Conservation (phyloP, 2,888 invertebrate species). For the Himalopsyche japonica region DNA sequence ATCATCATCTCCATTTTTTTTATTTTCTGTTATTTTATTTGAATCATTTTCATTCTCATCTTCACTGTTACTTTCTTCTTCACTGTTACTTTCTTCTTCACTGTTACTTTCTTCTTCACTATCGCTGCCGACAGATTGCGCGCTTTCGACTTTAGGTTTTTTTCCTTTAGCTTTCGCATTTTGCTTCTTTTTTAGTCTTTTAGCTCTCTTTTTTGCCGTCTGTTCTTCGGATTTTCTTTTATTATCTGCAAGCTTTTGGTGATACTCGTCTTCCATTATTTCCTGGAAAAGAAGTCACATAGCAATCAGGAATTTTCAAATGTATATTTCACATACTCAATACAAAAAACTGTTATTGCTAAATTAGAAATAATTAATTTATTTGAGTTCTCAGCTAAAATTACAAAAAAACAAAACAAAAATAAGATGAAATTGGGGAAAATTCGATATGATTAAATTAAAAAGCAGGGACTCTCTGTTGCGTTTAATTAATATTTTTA, state of each 20-base stretch:
- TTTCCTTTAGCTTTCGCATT: conserved; percentile 48
- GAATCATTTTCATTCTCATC: neutral
- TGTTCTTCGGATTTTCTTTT: conserved; percentile 71
- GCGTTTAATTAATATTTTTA: too few relatives aligned
- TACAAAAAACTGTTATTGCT: too few relatives aligned
- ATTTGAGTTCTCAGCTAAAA: too few relatives aligned
- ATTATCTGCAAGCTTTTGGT: conserved; percentile 78
- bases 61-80: neutral
- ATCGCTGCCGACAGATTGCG: conserved; percentile 45
- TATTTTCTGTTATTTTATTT: neutral
- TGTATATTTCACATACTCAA: too few relatives aligned
- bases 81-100: conserved; percentile 6
- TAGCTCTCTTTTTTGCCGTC: conserved; percentile 91
- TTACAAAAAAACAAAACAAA: too few relatives aligned
- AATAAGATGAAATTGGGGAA: too few relatives aligned
- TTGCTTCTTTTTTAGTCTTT: conserved; percentile 79
- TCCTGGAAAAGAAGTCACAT: conserved; percentile 61
- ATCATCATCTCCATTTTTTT: neutral
- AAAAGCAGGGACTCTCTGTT: too few relatives aligned
- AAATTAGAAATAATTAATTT: too few relatives aligned
- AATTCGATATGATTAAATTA: too few relatives aligned
- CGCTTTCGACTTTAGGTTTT: conserved; percentile 46
- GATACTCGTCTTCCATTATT: conserved; percentile 81
- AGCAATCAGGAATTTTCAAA: too few relatives aligned
- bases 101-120: conserved; percentile 44